phyloP scores from a whole-genome alignment of 2,797 vertebrate species.

The Borostomias antarcticus region DNA sequence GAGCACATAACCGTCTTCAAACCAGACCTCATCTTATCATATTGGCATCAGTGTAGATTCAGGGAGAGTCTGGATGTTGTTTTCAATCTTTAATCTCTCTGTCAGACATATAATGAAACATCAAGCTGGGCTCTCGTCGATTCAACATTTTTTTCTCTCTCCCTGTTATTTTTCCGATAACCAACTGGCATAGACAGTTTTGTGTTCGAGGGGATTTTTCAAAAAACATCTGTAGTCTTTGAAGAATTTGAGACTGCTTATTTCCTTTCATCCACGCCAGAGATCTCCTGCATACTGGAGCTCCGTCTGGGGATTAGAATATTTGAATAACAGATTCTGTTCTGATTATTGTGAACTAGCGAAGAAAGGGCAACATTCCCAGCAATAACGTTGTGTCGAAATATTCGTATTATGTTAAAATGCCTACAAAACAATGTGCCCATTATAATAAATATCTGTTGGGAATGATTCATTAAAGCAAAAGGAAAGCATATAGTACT shows the following conservation, averaged over 20 bases:
- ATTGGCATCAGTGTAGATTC: too few species aligned
- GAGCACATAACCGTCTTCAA: too few species aligned
- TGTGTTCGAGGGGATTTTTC: slow-evolving; percentile 26
- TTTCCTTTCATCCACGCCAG: slow-evolving; percentile 45
- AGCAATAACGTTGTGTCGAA: slow-evolving; percentile 13
- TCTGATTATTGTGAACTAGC: slow-evolving; percentile 46
- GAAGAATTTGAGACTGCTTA: slow-evolving; percentile 53
- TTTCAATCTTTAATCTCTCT: not conserved
- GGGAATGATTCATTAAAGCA: too few species aligned
- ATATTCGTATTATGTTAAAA: not conserved
- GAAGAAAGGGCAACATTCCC: slow-evolving; percentile 25
- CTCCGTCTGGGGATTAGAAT: slow-evolving; percentile 44
- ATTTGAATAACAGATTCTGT: slow-evolving; percentile 49
- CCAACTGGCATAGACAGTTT: slow-evolving; percentile 25
- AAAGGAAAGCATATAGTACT: too few species aligned
- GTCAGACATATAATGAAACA: slow-evolving; percentile 35
- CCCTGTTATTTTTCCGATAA: slow-evolving; percentile 19
- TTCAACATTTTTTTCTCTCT: slow-evolving; percentile 10
- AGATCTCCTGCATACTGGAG: slow-evolving; percentile 41
- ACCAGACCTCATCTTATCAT: too few species aligned
- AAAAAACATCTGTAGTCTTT: slow-evolving; percentile 43
- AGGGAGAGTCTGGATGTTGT: not conserved
- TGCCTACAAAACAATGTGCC: not conserved
- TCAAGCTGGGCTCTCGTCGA: slow-evolving; percentile 34
- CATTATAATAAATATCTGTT: too few species aligned